phyloP scores from a whole-genome alignment of 2,113 vertebrate species.

The Chaetodon auriga region DNA sequence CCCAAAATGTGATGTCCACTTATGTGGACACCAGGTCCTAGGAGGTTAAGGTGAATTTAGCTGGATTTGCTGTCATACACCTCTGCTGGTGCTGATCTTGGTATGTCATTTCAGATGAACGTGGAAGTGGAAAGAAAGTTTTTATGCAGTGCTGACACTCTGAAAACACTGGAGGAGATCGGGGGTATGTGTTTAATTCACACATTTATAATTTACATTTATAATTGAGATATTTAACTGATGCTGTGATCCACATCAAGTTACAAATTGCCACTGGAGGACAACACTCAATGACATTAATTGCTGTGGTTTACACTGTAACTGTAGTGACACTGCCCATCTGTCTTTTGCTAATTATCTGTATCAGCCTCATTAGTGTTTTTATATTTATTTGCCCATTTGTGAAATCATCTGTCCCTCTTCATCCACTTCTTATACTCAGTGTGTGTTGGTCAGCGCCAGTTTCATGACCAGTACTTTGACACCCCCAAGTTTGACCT shows the following conservation, averaged over 20 bases:
- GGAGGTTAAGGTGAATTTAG: not conserved
- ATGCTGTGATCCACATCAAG: conserved; percentile 11
- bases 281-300: conserved; percentile 29
- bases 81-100: conserved; percentile 12
- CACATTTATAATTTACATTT: conserved; percentile 1
- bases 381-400: not conserved
- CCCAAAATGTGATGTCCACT: too few species aligned
- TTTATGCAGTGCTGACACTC: conserved; percentile 73
- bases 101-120: conserved; percentile 77
- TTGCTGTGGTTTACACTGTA: conserved; percentile 36
- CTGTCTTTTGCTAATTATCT: conserved; percentile 43
- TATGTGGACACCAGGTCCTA: too few species aligned
- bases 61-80: not conserved
- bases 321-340: conserved; percentile 30
- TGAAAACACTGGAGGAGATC: conserved; percentile 77
- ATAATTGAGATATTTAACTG: conserved; percentile 16
- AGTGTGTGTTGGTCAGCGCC: conserved; percentile 70
- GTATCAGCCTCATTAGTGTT: conserved; percentile 22
- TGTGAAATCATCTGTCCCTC: not conserved
- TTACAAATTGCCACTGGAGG: conserved; percentile 28
- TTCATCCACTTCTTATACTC: conserved; percentile 39
- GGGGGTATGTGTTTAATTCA: conserved; percentile 74
- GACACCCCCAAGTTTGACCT: conserved; percentile 80
- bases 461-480: conserved; percentile 84
- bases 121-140: conserved; percentile 88